Evolutionary conservation across 2,113 vertebrate species (phyloP).

Genomic region (Alethe diademata): DNA sequence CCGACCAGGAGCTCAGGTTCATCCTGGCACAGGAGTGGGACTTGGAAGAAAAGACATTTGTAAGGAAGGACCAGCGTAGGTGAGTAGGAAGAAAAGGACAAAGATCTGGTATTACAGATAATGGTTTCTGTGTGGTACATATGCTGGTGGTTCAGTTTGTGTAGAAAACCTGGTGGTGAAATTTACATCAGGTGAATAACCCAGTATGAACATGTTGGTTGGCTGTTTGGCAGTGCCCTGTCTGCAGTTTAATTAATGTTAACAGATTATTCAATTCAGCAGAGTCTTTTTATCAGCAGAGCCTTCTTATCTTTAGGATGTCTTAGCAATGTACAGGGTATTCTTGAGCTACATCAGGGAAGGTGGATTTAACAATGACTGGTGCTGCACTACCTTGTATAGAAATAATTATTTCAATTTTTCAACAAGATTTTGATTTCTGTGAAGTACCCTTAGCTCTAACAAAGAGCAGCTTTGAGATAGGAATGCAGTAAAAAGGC

Average conservation of each 20-base stretch:
- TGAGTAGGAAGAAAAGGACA: constrained; percentile 67
- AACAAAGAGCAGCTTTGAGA: neutral
- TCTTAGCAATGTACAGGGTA: neutral
- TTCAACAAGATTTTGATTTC: neutral
- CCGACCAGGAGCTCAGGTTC: constrained; percentile 94
- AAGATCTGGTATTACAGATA: fast-evolving
- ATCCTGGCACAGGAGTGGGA: constrained; percentile 95
- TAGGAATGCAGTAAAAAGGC: neutral
- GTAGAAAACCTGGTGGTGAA: neutral
- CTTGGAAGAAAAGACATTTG: constrained; percentile 86
- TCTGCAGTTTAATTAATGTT: neutral
- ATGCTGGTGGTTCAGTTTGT: neutral
- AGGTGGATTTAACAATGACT: neutral
- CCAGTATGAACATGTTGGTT: neutral
- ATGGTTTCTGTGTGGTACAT: neutral
- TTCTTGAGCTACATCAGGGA: neutral
- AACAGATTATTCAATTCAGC: neutral
- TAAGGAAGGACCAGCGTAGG: constrained; percentile 89
- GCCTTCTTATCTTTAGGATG: neutral
- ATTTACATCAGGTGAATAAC: neutral
- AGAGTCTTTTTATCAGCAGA: neutral
- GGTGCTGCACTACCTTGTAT: neutral
- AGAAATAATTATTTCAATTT: neutral
- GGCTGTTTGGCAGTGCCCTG: neutral
- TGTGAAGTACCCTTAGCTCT: neutral